These are phyloP conservation scores for Neocrepidodera transversa DNA, from an alignment of 2,888 invertebrate genomes.

Conservation along the genomic window DNA sequence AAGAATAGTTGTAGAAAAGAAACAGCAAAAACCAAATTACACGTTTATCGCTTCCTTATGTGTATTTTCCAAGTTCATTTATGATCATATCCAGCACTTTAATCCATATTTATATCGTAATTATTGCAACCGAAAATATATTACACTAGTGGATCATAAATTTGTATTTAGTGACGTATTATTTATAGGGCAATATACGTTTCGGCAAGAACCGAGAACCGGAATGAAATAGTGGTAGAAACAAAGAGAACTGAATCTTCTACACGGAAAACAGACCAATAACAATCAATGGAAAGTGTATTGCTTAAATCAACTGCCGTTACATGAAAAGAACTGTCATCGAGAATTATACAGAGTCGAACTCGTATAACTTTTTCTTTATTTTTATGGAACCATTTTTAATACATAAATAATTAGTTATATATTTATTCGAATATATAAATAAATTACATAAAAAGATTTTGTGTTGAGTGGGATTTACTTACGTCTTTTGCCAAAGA, in stretches of 20 bases:
- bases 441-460: too few relatives aligned
- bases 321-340: conserved; percentile 59
- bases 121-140: conserved; percentile 49
- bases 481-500: too few relatives aligned
- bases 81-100: conserved; percentile 25
- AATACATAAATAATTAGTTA: too few relatives aligned
- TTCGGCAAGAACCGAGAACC: conserved; percentile 43
- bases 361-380: background rate
- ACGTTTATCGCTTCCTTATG: conserved; percentile 28
- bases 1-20: conserved; percentile 5
- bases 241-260: conserved; percentile 47
- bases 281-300: conserved; percentile 56
- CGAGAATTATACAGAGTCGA: conserved; percentile 27
- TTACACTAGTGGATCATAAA: conserved; percentile 49
- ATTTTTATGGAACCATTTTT: too few relatives aligned
- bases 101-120: conserved; percentile 48
- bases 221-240: conserved; percentile 47
- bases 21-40: conserved; percentile 26
- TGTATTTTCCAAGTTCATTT: conserved; percentile 29
- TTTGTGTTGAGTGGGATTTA: too few relatives aligned
- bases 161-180: conserved; percentile 51
- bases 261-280: conserved; percentile 46
- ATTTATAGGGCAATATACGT: conserved; percentile 51
- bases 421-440: too few relatives aligned
- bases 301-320: conserved; percentile 58